These are phyloP conservation scores for Euplexia lucipara DNA, from an alignment of 2,888 invertebrate genomes.

Conservation along the genomic window DNA sequence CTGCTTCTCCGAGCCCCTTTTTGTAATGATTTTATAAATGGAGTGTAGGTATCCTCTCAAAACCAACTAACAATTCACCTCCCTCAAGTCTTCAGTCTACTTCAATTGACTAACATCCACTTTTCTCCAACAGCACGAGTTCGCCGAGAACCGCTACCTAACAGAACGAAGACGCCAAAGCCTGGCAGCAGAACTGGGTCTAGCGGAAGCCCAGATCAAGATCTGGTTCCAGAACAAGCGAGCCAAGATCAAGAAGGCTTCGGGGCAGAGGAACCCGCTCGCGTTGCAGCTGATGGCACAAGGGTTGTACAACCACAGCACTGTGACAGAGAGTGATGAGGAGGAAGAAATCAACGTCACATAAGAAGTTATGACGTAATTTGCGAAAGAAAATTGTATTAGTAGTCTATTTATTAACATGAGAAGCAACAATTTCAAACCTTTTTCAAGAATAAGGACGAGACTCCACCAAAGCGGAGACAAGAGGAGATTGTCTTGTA, in stretches of 20 bases:
- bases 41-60: too few relatives aligned
- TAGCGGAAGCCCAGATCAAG: conserved; percentile 99
- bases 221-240: conserved; percentile 99
- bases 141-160: conserved; percentile 97
- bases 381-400: too few relatives aligned
- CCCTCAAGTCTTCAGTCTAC: too few relatives aligned
- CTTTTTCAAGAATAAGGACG: too few relatives aligned
- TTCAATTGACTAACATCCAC: neutral
- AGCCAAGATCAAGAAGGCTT: conserved; percentile 98
- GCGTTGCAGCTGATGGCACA: conserved; percentile 98
- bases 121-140: conserved; percentile 93
- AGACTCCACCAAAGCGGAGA: too few relatives aligned
- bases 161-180: conserved; percentile 97
- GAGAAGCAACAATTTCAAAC: too few relatives aligned
- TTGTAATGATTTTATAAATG: too few relatives aligned
- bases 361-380: too few relatives aligned
- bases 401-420: too few relatives aligned
- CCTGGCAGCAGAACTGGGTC: conserved; percentile 96
- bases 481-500: too few relatives aligned
- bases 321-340: conserved; percentile 92
- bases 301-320: conserved; percentile 96
- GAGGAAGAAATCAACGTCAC: conserved; percentile 90
- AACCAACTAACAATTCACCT: too few relatives aligned
- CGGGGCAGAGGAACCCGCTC: conserved; percentile 95
- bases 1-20: too few relatives aligned